Evolutionary conservation across 2,797 vertebrate species (phyloP).

Genomic region (Acropternis orthonyx): DNA sequence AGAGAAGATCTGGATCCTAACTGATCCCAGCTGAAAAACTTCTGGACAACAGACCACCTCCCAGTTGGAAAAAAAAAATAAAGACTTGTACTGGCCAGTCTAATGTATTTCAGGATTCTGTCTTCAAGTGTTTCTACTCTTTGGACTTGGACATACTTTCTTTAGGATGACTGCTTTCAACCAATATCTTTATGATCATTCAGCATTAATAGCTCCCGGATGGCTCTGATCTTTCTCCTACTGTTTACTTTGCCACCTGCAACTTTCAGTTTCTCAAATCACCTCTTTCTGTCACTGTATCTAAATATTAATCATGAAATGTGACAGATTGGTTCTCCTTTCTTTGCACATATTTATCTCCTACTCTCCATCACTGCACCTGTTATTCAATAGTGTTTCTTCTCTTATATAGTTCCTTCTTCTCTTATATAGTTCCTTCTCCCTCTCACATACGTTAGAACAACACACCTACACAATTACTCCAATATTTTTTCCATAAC

Average conservation of each 20-base stretch:
- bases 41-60: background rate
- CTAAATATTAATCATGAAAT: background rate
- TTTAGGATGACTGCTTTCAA: background rate
- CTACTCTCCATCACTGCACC: background rate
- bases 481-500: background rate
- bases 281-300: background rate
- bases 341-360: background rate
- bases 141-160: background rate
- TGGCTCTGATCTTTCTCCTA: background rate
- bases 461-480: background rate
- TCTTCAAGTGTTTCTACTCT: background rate
- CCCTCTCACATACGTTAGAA: background rate
- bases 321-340: background rate
- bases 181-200: background rate
- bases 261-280: background rate
- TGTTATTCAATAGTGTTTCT: background rate
- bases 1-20: background rate
- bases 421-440: background rate
- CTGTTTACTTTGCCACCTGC: background rate
- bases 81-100: background rate
- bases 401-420: background rate
- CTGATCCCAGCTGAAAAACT: background rate
- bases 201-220: background rate
- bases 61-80: background rate
- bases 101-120: background rate